Conservation (phyloP, 2,797 vertebrate genomes). For the Onychomys torridus region DNA sequence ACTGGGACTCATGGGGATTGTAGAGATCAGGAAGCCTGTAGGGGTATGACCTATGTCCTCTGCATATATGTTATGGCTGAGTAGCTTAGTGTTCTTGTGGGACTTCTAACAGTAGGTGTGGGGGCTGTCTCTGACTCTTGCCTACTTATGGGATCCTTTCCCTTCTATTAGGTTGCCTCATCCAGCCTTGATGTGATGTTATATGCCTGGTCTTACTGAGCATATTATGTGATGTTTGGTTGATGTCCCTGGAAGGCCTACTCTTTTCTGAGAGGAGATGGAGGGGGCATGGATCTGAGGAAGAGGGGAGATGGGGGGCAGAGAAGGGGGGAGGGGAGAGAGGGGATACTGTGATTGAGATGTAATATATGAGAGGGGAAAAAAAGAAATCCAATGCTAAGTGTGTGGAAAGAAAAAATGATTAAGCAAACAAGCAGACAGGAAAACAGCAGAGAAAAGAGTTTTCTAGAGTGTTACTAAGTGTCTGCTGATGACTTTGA, state of each 20-base stretch:
- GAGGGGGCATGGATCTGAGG: not conserved
- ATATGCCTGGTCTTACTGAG: not conserved
- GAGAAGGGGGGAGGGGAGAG: too few relatives aligned
- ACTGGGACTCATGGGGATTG: not conserved
- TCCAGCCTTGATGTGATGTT: not conserved
- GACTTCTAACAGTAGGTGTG: not conserved
- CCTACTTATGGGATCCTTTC: not conserved
- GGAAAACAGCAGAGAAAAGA: not conserved
- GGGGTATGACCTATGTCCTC: not conserved
- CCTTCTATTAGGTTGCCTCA: not conserved
- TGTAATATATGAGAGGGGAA: not conserved
- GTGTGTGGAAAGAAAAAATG: not conserved
- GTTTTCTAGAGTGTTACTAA: not conserved
- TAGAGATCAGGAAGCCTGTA: not conserved
- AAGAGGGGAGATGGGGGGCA: too few relatives aligned
- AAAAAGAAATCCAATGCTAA: constrained; percentile 36
- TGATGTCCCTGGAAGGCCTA: not conserved
- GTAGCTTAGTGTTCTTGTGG: not conserved
- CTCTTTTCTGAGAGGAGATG: not conserved
- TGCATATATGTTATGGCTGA: not conserved
- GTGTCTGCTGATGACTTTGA: not conserved
- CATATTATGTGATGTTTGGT: not conserved
- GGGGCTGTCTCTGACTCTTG: not conserved
- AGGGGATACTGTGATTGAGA: not conserved
- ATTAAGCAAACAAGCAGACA: not conserved